phyloP scores from a whole-genome alignment of 2,113 vertebrate species.

The Oncorhynchus clarkii region DNA sequence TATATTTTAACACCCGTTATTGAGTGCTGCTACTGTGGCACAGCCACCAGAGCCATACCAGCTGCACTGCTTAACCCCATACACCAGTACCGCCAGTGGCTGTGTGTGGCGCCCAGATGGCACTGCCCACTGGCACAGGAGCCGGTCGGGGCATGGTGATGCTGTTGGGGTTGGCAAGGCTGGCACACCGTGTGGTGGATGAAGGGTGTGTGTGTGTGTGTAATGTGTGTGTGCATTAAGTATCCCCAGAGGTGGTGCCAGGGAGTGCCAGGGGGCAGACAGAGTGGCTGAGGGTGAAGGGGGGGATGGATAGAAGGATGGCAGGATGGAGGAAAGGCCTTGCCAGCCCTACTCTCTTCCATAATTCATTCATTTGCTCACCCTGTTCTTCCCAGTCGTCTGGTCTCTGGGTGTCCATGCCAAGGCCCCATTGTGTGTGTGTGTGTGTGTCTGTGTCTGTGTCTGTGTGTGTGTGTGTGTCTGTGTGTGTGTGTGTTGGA shows the following conservation, averaged over 20 bases:
- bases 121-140: no score
- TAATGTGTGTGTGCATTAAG: slow-evolving; percentile 5
- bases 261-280: slow-evolving; percentile 8
- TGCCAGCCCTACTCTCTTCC: slow-evolving; percentile 26
- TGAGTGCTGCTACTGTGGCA: not conserved
- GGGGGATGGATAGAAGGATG: not conserved
- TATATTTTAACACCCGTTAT: not conserved
- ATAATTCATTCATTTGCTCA: slow-evolving; percentile 46
- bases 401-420: slow-evolving; percentile 29
- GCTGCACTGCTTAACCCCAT: not conserved
- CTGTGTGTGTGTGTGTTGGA: not conserved
- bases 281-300: not conserved
- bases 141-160: no score
- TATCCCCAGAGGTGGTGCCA: slow-evolving; percentile 30
- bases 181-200: slow-evolving; percentile 8
- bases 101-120: not conserved
- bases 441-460: not conserved
- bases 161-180: not conserved
- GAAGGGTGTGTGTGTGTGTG: not conserved
- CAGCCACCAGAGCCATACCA: not conserved
- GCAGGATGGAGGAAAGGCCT: not conserved
- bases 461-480: slow-evolving; percentile 10
- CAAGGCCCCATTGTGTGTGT: slow-evolving; percentile 14
- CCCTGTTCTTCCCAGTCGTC: slow-evolving; percentile 41
- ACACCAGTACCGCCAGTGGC: not conserved